Percentiles rank a stretch among this genome's conserved stretches.
Conservation (phyloP, 2,797 vertebrate species). For the Bryconaethiops microstoma region DNA sequence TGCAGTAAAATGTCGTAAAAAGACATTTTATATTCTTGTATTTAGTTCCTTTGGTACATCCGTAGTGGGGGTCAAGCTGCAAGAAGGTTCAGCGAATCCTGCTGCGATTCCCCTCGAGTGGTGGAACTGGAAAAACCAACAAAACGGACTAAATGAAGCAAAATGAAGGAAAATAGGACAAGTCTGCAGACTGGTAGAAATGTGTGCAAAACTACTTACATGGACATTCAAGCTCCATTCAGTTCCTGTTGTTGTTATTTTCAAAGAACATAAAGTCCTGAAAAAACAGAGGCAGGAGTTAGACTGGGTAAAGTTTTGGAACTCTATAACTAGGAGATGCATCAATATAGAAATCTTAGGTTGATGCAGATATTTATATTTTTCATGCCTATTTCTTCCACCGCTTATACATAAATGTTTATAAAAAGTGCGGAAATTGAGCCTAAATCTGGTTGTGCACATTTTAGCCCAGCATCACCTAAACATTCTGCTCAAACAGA, state of each 20-base stretch:
- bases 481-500: no score
- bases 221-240: not conserved
- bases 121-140: conserved; percentile 13
- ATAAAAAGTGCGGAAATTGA: no score
- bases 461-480: no score
- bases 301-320: not conserved
- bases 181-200: not conserved
- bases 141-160: not conserved
- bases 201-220: conserved; percentile 20
- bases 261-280: conserved; percentile 75
- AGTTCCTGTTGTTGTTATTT: conserved; percentile 50
- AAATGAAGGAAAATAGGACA: not conserved
- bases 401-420: no score
- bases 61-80: not conserved
- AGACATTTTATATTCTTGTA: not conserved
- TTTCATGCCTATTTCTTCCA: no score
- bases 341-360: no score
- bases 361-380: no score
- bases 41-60: not conserved
- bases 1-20: not conserved
- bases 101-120: not conserved
- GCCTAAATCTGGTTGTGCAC: no score
- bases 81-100: not conserved
- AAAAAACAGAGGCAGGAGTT: conserved; percentile 8
- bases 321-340: no score